These are phyloP conservation scores for Barnardius zonarius DNA, from an alignment of 2,113 vertebrate genomes.

Conservation along the genomic window DNA sequence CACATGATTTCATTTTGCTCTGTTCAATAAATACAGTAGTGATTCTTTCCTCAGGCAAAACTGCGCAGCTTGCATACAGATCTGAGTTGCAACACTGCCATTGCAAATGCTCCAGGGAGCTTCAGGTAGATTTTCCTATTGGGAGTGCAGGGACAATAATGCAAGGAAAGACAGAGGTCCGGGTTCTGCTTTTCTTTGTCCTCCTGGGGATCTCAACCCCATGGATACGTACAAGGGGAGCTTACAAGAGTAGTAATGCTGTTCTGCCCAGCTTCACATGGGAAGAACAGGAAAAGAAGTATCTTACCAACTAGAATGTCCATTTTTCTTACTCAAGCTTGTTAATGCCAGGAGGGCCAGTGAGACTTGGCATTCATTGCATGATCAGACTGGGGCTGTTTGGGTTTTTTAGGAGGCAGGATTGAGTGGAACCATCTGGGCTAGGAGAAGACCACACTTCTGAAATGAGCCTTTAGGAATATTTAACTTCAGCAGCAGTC, in stretches of 20 bases:
- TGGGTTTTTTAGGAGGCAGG: not conserved
- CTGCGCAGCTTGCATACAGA: not conserved
- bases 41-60: not conserved
- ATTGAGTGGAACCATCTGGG: conserved; percentile 23
- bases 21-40: not conserved
- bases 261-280: not conserved
- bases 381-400: not conserved
- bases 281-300: not conserved
- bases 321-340: not conserved
- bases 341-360: not conserved
- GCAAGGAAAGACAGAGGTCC: not conserved
- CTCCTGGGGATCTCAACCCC: not conserved
- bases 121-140: not conserved
- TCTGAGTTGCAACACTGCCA: not conserved
- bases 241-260: not conserved
- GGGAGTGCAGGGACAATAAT: not conserved
- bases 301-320: not conserved
- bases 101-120: not conserved
- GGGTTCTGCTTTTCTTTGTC: not conserved
- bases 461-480: not conserved
- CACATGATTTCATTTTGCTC: not conserved
- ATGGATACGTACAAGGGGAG: not conserved
- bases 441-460: not conserved
- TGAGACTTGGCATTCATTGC: not conserved
- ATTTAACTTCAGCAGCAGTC: not conserved